A percentile compares a stretch with the other conserved stretches of the same genome.
These are phyloP conservation scores for Lumbricus terrestris DNA, from an alignment of 2,888 invertebrate species.

Conservation along the genomic window DNA sequence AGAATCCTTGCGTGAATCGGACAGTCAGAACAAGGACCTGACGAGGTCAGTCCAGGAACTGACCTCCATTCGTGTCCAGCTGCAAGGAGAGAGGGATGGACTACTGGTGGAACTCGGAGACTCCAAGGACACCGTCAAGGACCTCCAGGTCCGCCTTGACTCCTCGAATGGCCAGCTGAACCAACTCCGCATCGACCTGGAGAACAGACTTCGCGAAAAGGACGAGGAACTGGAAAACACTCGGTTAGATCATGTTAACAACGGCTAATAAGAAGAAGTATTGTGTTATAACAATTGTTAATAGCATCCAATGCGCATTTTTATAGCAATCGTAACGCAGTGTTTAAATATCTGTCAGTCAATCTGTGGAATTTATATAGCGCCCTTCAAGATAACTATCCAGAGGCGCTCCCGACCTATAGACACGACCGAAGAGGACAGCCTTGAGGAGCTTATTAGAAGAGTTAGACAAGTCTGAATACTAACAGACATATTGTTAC, in stretches of 20 bases:
- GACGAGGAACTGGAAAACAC: constrained; percentile 97
- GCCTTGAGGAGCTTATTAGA: too few relatives aligned
- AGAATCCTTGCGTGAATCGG: constrained; percentile 96
- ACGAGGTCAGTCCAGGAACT: constrained; percentile 89
- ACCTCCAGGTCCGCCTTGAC: constrained; percentile 89
- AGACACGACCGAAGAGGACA: too few relatives aligned
- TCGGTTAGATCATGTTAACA: constrained; percentile 73
- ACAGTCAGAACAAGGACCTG: constrained; percentile 88
- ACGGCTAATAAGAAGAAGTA: background rate
- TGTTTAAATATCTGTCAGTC: background rate
- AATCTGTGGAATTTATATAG: too few relatives aligned
- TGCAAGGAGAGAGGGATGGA: constrained; percentile 98
- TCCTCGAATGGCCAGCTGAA: constrained; percentile 77
- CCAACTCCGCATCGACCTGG: constrained; percentile 92
- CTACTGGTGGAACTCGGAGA: constrained; percentile 96
- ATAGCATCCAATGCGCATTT: background rate
- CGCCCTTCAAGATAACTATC: too few relatives aligned
- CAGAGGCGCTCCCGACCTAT: too few relatives aligned
- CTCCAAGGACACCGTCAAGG: constrained; percentile 90
- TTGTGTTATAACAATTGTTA: constrained; percentile 49
- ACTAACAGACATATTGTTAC: background rate
- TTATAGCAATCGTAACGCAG: background rate
- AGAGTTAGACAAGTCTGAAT: too few relatives aligned
- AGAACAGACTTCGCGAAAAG: constrained; percentile 94
- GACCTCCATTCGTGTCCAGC: constrained; percentile 84